Conservation (phyloP, 2,797 vertebrate genomes). For the Melanotaenia nigrans region DNA sequence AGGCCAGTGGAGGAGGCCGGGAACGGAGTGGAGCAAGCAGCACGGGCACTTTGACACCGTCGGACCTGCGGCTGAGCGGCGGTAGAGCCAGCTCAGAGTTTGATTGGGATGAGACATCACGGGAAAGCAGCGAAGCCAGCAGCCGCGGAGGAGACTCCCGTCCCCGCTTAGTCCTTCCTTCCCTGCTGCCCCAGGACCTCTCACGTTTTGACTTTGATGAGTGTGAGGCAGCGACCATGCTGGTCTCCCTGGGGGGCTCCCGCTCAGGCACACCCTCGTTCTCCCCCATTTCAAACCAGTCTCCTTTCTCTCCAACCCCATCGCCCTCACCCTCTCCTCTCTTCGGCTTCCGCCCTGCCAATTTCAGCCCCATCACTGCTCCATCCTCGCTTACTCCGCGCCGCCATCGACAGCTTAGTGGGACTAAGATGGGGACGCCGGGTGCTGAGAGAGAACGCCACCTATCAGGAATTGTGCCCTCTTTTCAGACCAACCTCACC, state of each 20-base stretch:
- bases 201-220: slow-evolving; percentile 94
- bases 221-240: slow-evolving; percentile 94
- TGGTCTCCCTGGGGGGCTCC: slow-evolving; percentile 92
- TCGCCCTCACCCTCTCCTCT: slow-evolving; percentile 91
- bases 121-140: slow-evolving; percentile 92
- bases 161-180: slow-evolving; percentile 88
- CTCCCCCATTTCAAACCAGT: slow-evolving; percentile 92
- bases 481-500: slow-evolving; percentile 92
- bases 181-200: slow-evolving; percentile 85
- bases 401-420: slow-evolving; percentile 88
- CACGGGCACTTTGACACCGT: slow-evolving; percentile 90
- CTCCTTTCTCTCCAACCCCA: slow-evolving; percentile 90
- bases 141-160: slow-evolving; percentile 91
- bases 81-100: slow-evolving; percentile 89
- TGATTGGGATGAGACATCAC: slow-evolving; percentile 93
- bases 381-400: slow-evolving; percentile 85
- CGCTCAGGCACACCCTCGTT: slow-evolving; percentile 91
- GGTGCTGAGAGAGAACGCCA: slow-evolving; percentile 86
- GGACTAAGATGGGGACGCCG: slow-evolving; percentile 87
- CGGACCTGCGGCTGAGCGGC: slow-evolving; percentile 84
- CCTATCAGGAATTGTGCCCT: slow-evolving; percentile 86
- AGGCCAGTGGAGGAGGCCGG: slow-evolving; percentile 83
- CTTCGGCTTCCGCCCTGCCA: slow-evolving; percentile 91
- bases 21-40: slow-evolving; percentile 89
- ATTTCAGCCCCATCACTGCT: slow-evolving; percentile 91